A percentile compares a stretch with the other conserved stretches of the same genome.
Conservation (phyloP, 2,113 vertebrate species). For the Micromys minutus region DNA sequence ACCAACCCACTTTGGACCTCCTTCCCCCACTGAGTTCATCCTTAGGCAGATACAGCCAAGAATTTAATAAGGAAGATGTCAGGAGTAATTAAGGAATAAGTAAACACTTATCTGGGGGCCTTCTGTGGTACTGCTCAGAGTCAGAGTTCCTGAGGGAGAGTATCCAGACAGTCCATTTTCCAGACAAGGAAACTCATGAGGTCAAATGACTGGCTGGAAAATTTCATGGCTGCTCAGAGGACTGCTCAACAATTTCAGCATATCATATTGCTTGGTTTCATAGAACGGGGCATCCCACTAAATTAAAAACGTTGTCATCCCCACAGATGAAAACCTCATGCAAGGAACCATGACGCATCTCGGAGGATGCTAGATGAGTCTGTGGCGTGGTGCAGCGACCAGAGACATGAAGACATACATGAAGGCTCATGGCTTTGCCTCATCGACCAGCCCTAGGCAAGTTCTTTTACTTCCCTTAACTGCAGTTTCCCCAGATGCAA, state of each 20-base stretch:
- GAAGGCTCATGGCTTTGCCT: background rate
- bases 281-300: background rate
- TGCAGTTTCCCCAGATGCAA: background rate
- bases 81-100: background rate
- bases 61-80: background rate
- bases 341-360: background rate
- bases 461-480: constrained; percentile 4
- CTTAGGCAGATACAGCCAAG: background rate
- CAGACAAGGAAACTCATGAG: constrained; percentile 3
- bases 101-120: background rate
- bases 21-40: background rate
- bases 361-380: background rate
- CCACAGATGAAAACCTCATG: background rate
- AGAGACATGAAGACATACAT: background rate
- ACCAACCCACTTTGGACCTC: background rate
- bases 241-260: background rate
- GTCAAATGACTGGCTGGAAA: background rate
- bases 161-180: background rate
- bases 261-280: constrained; percentile 13
- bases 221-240: background rate
- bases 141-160: background rate
- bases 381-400: background rate
- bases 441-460: background rate
- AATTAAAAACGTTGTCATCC: constrained; percentile 26
- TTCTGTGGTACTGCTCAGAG: background rate